These are phyloP conservation scores for Amphipoea oculea DNA, from an alignment of 2,888 invertebrate species.

Conservation along the genomic window DNA sequence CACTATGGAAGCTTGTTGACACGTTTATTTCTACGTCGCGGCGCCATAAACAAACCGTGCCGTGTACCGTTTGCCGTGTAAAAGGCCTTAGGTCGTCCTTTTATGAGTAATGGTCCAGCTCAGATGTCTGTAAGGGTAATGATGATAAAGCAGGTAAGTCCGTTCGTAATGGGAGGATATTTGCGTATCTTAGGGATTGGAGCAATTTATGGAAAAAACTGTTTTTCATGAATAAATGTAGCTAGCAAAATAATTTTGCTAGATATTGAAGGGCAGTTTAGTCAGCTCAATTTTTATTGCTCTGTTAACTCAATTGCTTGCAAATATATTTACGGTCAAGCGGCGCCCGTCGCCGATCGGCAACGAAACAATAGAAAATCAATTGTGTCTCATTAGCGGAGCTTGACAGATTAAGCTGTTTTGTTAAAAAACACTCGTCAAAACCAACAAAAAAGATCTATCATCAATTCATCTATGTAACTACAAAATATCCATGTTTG, in stretches of 20 bases:
- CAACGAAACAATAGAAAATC: too few relatives aligned
- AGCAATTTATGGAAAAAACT: background rate
- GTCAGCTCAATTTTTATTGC: background rate
- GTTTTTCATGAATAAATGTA: background rate
- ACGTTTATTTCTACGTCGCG: too few relatives aligned
- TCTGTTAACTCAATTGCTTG: background rate
- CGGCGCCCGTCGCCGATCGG: too few relatives aligned
- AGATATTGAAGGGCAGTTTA: background rate
- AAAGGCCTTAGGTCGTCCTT: slow-evolving; percentile 42
- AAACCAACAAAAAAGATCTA: too few relatives aligned
- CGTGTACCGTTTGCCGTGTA: too few relatives aligned
- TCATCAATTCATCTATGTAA: too few relatives aligned
- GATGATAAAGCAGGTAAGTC: slow-evolving; percentile 48
- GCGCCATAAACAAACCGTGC: too few relatives aligned
- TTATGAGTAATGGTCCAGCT: slow-evolving; percentile 47
- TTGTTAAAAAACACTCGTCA: too few relatives aligned
- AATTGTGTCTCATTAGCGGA: too few relatives aligned
- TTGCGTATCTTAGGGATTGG: slow-evolving; percentile 21
- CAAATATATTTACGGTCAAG: background rate
- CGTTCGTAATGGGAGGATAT: slow-evolving; percentile 41
- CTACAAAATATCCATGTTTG: too few relatives aligned
- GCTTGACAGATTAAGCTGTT: background rate
- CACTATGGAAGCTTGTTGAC: too few relatives aligned
- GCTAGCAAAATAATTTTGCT: background rate
- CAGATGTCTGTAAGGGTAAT: slow-evolving; percentile 50